Percentiles rank a stretch among this genome's conserved stretches.
phyloP scores from a whole-genome alignment of 2,888 invertebrate genomes.

The Escarpia spicata region DNA sequence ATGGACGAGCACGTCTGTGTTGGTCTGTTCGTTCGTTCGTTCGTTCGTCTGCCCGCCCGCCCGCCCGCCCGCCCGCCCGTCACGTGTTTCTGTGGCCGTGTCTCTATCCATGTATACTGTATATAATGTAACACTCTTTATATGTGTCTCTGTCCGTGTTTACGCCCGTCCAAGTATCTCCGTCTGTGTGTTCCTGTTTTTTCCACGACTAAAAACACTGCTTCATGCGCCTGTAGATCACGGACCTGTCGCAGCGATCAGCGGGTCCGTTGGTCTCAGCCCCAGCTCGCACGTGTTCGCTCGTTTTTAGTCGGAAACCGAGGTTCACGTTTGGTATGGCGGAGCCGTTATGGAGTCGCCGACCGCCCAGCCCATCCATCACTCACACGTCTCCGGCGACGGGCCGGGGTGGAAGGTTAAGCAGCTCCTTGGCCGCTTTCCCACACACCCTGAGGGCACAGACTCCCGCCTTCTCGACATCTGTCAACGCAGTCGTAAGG shows the following conservation, averaged over 20 bases:
- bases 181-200: no score
- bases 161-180: no score
- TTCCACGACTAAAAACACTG: no score
- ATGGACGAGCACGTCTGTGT: not conserved
- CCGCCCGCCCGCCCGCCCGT: no score
- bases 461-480: not conserved
- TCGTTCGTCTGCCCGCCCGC: no score
- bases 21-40: no score
- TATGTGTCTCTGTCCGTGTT: no score
- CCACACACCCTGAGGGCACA: not conserved
- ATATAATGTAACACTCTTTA: no score
- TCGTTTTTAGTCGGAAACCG: not conserved
- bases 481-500: slow-evolving; percentile 1
- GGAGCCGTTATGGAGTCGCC: not conserved
- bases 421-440: not conserved
- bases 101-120: no score
- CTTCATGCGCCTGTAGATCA: not conserved
- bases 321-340: not conserved
- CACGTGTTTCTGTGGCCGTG: no score
- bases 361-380: not conserved
- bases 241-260: not conserved
- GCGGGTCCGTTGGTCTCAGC: not conserved
- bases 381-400: not conserved
- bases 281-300: not conserved
- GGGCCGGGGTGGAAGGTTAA: not conserved